Conservation (phyloP, 2,797 vertebrate species). For the Peromyscus attwateri region DNA sequence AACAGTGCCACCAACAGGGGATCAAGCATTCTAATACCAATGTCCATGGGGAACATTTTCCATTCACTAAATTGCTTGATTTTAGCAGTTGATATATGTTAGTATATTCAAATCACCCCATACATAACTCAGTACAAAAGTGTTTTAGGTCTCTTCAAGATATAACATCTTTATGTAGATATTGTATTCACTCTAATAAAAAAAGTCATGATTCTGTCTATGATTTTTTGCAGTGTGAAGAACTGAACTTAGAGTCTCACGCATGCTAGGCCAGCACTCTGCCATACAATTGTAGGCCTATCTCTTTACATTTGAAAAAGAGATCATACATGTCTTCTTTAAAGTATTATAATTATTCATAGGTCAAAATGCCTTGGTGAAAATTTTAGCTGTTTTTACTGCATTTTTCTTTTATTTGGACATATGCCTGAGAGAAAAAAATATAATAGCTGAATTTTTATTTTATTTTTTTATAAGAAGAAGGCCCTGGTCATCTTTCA, state of each 20-base stretch:
- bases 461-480: background rate
- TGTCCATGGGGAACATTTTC: background rate
- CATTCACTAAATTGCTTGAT: background rate
- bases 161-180: background rate
- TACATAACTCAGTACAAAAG: background rate
- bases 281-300: background rate
- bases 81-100: background rate
- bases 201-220: background rate
- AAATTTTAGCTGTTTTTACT: background rate
- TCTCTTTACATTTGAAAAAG: background rate
- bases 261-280: background rate
- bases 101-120: background rate
- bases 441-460: background rate
- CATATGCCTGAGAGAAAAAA: constrained; percentile 15
- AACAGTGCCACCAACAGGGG: background rate
- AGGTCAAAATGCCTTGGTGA: background rate
- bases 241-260: background rate
- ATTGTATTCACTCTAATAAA: background rate
- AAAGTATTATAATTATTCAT: background rate
- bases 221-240: background rate
- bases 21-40: background rate
- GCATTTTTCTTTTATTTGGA: background rate
- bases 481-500: background rate
- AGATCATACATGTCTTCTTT: background rate
- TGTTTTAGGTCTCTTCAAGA: background rate